Evolutionary conservation across 1,140 invertebrate genomes (phyloP).

Genomic region (Wasmannia auropunctata): DNA sequence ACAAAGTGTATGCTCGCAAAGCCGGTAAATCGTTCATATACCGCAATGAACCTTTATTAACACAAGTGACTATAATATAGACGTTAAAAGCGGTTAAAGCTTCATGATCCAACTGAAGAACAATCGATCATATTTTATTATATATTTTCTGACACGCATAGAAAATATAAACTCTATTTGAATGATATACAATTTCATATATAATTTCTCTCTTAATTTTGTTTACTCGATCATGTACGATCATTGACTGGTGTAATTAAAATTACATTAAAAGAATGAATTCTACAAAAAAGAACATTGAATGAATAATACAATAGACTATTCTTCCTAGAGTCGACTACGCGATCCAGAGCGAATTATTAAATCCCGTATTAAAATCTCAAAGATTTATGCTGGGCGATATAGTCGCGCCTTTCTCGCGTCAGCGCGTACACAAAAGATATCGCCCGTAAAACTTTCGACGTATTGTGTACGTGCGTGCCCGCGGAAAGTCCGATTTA

Average conservation of each 20-base stretch:
- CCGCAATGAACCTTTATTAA: conserved; percentile 2
- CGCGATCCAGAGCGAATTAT: not conserved
- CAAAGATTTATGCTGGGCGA: conserved; percentile 3
- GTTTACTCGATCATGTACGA: not conserved
- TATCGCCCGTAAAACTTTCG: not conserved
- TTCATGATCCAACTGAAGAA: not conserved
- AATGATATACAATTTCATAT: not conserved
- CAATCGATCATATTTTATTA: not conserved
- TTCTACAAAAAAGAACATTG: not conserved
- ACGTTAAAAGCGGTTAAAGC: not conserved
- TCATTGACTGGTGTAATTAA: not conserved
- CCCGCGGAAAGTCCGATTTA: not conserved
- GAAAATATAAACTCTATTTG: not conserved
- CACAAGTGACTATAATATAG: not conserved
- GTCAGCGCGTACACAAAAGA: not conserved
- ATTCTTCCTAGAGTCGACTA: not conserved
- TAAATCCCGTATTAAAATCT: not conserved
- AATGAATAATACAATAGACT: not conserved
- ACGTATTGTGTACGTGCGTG: not conserved
- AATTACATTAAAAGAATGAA: not conserved
- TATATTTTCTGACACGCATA: not conserved
- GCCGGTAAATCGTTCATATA: not conserved
- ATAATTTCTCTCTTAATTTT: not conserved
- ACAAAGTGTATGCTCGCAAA: not conserved
- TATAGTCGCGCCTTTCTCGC: not conserved